phyloP scores from a whole-genome alignment of 2,113 vertebrate species.

The Neodon shergylaensis region DNA sequence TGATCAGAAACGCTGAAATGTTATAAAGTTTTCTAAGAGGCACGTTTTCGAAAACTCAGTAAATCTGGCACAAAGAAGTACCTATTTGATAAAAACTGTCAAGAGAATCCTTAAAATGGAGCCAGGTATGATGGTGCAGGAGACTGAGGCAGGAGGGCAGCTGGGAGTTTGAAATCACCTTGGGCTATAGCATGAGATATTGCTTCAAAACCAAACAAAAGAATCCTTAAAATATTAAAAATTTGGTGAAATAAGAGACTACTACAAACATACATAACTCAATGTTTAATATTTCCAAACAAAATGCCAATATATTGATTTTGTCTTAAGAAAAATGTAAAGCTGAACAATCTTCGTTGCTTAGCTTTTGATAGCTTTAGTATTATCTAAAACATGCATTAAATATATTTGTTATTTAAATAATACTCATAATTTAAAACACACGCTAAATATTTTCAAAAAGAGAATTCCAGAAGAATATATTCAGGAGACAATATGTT shows the following conservation, averaged over 20 bases:
- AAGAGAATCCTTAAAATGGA: conserved; percentile 30
- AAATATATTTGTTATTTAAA: conserved; percentile 29
- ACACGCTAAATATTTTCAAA: background rate
- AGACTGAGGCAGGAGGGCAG: background rate
- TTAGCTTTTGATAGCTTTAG: conserved; percentile 40
- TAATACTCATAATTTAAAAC: background rate
- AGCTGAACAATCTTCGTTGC: background rate
- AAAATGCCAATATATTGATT: conserved; percentile 12
- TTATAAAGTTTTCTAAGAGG: conserved; percentile 6
- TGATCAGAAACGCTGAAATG: background rate
- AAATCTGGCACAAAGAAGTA: background rate
- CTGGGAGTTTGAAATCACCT: background rate
- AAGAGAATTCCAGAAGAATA: conserved; percentile 24
- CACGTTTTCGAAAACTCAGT: background rate
- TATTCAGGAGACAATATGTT: conserved; percentile 4
- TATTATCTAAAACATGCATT: conserved; percentile 44
- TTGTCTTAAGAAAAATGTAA: background rate
- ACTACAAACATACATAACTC: conserved; percentile 18
- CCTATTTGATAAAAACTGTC: background rate
- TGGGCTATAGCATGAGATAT: background rate
- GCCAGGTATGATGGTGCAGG: background rate
- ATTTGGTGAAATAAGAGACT: conserved; percentile 34
- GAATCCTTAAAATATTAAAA: background rate
- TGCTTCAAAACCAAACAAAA: background rate
- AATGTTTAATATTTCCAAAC: background rate